Evolutionary conservation across 2,797 vertebrate species (phyloP).

Genomic region (Hybognathus amarus): DNA sequence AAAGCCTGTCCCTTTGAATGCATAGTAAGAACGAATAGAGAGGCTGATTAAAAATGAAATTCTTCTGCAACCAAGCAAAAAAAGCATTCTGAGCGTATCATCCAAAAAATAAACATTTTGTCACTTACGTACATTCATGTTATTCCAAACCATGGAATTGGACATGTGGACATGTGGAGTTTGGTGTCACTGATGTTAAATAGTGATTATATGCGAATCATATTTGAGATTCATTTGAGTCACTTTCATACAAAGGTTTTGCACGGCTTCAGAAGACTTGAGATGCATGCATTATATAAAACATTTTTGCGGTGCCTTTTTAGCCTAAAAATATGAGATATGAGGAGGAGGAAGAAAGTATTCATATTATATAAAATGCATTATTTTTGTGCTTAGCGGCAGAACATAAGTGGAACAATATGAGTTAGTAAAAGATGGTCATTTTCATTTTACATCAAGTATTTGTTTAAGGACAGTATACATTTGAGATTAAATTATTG

Average conservation of each 20-base stretch:
- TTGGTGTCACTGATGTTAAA: neutral
- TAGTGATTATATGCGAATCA: neutral
- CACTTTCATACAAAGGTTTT: neutral
- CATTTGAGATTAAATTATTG: neutral
- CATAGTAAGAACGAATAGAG: neutral
- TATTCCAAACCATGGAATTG: neutral
- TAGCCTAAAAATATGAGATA: neutral
- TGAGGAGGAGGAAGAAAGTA: neutral
- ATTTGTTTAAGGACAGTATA: neutral
- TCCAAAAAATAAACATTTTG: neutral
- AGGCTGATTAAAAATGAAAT: neutral
- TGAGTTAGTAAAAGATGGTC: neutral
- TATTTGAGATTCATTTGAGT: neutral
- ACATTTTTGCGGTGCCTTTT: neutral
- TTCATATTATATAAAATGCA: neutral
- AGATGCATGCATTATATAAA: neutral
- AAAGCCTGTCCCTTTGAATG: slow-evolving; percentile 14
- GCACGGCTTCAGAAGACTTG: neutral
- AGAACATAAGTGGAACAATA: neutral
- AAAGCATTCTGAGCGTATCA: neutral
- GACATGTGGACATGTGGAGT: neutral
- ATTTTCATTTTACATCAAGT: neutral
- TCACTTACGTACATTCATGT: neutral
- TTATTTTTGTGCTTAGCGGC: neutral
- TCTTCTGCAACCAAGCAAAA: neutral